Evolutionary conservation across 1,140 invertebrate genomes (phyloP).

Genomic region (Melitaea cinxia): DNA sequence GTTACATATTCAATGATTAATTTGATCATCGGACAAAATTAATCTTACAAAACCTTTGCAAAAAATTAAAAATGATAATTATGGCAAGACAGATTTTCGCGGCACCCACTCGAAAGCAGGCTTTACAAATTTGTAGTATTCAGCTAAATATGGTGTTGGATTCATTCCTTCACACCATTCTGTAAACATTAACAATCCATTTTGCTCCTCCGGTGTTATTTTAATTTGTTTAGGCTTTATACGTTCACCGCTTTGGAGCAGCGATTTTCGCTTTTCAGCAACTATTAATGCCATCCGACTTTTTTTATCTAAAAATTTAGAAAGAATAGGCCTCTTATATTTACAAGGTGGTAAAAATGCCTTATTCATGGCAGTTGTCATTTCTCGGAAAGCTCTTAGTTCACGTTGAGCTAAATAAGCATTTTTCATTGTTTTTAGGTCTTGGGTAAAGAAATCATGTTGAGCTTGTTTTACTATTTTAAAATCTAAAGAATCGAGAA

Average conservation of each 20-base stretch:
- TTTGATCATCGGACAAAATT: no score
- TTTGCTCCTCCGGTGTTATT: slow-evolving; percentile 67
- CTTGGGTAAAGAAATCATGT: slow-evolving; percentile 83
- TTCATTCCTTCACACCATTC: slow-evolving; percentile 78
- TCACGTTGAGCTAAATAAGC: slow-evolving; percentile 83
- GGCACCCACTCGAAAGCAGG: slow-evolving; percentile 61
- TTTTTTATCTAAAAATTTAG: slow-evolving; percentile 62
- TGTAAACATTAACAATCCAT: slow-evolving; percentile 75
- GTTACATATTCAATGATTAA: no score
- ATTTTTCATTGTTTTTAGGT: slow-evolving; percentile 82
- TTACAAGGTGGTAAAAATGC: slow-evolving; percentile 80
- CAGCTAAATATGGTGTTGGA: slow-evolving; percentile 62
- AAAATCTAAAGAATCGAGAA: slow-evolving; percentile 83
- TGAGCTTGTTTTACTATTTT: slow-evolving; percentile 82
- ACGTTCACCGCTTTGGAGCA: slow-evolving; percentile 44
- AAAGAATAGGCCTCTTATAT: slow-evolving; percentile 51
- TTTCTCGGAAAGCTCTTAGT: slow-evolving; percentile 80
- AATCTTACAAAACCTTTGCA: background rate
- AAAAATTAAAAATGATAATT: background rate
- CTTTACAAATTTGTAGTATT: slow-evolving; percentile 66
- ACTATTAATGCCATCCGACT: slow-evolving; percentile 46
- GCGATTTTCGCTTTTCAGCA: slow-evolving; percentile 56
- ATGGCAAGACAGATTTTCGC: slow-evolving; percentile 44
- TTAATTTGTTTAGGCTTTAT: slow-evolving; percentile 44
- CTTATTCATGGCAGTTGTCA: slow-evolving; percentile 80